Evolutionary conservation across 2,888 invertebrate species (phyloP).

Genomic region (Drosophila sordidula): DNA sequence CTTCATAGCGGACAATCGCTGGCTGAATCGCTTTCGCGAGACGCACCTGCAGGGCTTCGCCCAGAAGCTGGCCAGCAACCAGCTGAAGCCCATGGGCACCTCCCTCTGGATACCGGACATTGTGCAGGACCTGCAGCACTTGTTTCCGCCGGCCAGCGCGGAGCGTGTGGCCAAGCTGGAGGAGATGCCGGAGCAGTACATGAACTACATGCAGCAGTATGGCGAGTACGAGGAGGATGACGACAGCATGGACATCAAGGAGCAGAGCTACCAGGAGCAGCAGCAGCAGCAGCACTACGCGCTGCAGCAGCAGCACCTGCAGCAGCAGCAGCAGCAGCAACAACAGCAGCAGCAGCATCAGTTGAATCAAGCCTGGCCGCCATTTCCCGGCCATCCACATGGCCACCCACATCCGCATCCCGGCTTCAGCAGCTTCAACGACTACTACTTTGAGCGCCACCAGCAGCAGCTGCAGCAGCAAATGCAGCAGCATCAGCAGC

Average conservation of each 20-base stretch:
- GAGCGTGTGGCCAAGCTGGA: constrained; percentile 81
- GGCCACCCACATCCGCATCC: constrained; percentile 52
- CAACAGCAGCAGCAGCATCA: constrained; percentile 56
- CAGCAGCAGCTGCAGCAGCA: constrained; percentile 65
- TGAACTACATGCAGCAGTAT: constrained; percentile 82
- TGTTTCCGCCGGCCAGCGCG: constrained; percentile 81
- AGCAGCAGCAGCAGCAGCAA: constrained; percentile 51
- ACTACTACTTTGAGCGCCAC: constrained; percentile 76
- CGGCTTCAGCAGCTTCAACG: constrained; percentile 65
- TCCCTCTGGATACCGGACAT: constrained; percentile 82
- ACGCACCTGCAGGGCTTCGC: constrained; percentile 81
- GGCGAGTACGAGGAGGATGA: constrained; percentile 83
- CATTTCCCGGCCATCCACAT: constrained; percentile 58
- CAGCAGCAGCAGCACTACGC: constrained; percentile 73
- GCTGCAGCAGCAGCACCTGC: constrained; percentile 66
- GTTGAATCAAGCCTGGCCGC: constrained; percentile 59
- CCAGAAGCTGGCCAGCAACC: constrained; percentile 80
- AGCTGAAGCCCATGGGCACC: constrained; percentile 79
- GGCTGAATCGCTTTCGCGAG: constrained; percentile 83
- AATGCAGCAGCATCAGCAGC: constrained; percentile 65
- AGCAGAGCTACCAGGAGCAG: constrained; percentile 73
- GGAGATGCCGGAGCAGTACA: constrained; percentile 82
- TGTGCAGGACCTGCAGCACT: constrained; percentile 80
- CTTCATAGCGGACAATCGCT: constrained; percentile 82
- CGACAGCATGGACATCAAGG: constrained; percentile 71